Evolutionary conservation across 2,888 invertebrate species (phyloP).

Genomic region (Leptinotarsa haldemani): DNA sequence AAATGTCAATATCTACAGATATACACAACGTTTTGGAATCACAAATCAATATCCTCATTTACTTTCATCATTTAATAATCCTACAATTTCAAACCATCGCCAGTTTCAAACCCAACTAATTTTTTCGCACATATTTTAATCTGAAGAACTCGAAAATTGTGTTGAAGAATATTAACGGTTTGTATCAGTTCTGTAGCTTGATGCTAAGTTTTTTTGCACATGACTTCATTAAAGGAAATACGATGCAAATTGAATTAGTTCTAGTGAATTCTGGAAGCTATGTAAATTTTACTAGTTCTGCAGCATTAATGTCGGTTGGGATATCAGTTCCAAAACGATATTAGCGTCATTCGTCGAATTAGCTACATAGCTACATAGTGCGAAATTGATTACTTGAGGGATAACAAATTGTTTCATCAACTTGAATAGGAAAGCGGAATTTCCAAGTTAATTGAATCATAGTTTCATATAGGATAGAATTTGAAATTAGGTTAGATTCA

Average conservation of each 20-base stretch:
- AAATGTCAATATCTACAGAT: no score
- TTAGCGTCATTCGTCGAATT: background rate
- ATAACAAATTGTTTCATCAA: background rate
- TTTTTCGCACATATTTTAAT: no score
- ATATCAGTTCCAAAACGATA: background rate
- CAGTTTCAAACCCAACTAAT: no score
- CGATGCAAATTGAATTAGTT: background rate
- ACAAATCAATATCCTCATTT: no score
- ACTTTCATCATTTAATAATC: no score
- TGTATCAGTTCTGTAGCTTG: no score
- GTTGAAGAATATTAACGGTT: no score
- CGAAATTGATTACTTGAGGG: background rate
- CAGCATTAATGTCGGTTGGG: background rate
- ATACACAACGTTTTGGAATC: no score
- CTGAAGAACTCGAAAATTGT: no score
- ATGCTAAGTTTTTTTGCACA: background rate
- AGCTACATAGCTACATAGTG: slow-evolving; percentile 9
- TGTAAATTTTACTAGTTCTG: background rate
- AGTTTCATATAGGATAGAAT: background rate
- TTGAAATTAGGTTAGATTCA: no score
- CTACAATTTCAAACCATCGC: no score
- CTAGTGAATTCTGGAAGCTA: background rate
- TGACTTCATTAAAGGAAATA: background rate
- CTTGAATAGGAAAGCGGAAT: background rate
- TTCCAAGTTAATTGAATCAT: background rate